A percentile compares a stretch with the other conserved stretches of the same genome.
Evolutionary conservation across 2,113 vertebrate species (phyloP).

Genomic region (Grantiella picta): DNA sequence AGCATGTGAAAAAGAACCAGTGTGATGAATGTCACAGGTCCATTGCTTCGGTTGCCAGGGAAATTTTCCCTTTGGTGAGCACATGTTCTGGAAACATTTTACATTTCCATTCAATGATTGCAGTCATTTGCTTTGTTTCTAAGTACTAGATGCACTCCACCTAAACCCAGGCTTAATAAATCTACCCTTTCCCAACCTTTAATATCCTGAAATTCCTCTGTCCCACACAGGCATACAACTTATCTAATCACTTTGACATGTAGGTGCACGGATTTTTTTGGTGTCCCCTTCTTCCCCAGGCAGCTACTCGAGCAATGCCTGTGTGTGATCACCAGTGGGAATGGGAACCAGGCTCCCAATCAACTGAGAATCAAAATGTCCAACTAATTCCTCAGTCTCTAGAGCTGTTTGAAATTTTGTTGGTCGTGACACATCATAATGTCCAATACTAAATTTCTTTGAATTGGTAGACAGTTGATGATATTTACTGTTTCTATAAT

Average conservation of each 20-base stretch:
- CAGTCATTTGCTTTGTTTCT: conserved; percentile 22
- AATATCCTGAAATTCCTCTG: background rate
- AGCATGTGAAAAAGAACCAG: background rate
- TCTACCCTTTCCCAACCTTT: background rate
- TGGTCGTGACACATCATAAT: background rate
- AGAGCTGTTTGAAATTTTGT: background rate
- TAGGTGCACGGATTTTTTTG: background rate
- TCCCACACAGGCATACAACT: background rate
- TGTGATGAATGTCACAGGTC: conserved; percentile 16
- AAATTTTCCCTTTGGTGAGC: conserved; percentile 44
- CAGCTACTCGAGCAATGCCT: background rate
- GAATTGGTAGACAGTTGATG: background rate
- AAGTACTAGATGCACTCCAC: background rate
- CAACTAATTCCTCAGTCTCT: background rate
- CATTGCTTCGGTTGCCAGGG: background rate
- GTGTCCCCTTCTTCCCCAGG: background rate
- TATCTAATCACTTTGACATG: background rate
- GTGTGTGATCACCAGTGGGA: background rate
- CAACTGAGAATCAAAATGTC: background rate
- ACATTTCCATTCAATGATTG: conserved; percentile 11
- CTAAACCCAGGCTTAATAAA: background rate
- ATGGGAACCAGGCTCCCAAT: background rate
- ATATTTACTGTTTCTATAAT: background rate
- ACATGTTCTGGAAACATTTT: conserved; percentile 39
- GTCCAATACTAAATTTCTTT: background rate